phyloP scores from a whole-genome alignment of 2,888 invertebrate species.

The Cartodere bifasciata region DNA sequence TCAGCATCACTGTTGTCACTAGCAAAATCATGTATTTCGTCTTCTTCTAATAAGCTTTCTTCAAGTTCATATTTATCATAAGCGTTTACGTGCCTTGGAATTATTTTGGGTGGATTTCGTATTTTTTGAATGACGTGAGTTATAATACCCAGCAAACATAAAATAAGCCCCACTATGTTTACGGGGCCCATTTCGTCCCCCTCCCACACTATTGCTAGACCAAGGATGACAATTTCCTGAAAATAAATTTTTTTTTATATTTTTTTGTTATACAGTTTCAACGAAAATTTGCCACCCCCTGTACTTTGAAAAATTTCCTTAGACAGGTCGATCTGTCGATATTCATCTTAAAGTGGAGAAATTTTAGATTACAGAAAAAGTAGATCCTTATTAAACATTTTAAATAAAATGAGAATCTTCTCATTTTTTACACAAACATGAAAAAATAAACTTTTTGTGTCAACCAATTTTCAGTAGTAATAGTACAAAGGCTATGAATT shows the following conservation, averaged over 20 bases:
- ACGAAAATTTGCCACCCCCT: not conserved
- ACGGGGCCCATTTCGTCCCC: conserved; percentile 73
- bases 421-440: too few species aligned
- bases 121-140: conserved; percentile 71
- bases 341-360: not conserved
- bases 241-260: conserved; percentile 25
- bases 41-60: conserved; percentile 26
- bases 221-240: conserved; percentile 86
- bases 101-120: conserved; percentile 15
- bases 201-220: conserved; percentile 75
- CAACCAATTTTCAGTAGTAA: too few species aligned
- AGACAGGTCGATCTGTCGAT: not conserved
- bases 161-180: conserved; percentile 72
- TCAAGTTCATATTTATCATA: conserved; percentile 25
- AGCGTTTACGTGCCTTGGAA: conserved; percentile 21
- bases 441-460: too few species aligned
- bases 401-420: too few species aligned
- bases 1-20: conserved; percentile 19
- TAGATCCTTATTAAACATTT: too few species aligned
- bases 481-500: too few species aligned
- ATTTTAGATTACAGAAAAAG: too few species aligned
- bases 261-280: not conserved
- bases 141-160: conserved; percentile 81
- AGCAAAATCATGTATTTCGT: conserved; percentile 16
- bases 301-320: too few species aligned